Evolutionary conservation across 2,888 invertebrate species (phyloP), one percentile per base, ranked within the genome.

Genomic region (Myopa testacea): DNA sequence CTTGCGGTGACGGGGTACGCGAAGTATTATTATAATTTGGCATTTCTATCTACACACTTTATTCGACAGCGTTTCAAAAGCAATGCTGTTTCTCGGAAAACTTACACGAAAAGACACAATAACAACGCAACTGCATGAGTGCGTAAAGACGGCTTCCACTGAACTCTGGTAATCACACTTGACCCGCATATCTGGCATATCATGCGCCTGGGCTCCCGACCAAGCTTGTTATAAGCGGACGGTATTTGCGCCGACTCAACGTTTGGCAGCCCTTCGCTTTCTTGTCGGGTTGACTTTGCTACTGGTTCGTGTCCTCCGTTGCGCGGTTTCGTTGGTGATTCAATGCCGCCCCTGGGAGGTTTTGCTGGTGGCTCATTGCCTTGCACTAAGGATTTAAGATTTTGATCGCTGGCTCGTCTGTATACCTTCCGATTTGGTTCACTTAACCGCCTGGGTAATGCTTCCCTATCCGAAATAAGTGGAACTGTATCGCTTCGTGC

Each of bases 81-180:
- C 5, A n/a, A n/a, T 5, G 14, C 14, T 14, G 10, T 50, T 8
- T 50, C 14, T 3, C 50, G 1, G 50, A 50, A 34, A 60, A 78
- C 81, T 78, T 78, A 81, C 81, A 79, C 78, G 8, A 78, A 79
- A 55, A 75, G 70, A 52, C 77, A 78, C 52, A 81, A 71, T 26
- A 81, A 60, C 1, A 75, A 52, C 26, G 78, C 79, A 45, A 81
- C 26, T 37, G 79, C 76, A 45, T 81, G 81, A 70, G 81, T 81
- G 77, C 78, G 78, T 77, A 79, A 75, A 69, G 70, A 75, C 34
- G 58, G 71, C 55, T 78, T 58, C 58, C 78, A 81, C 4, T 78
- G 72, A 63, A 79, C 79, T 14, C 77, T 70, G 0, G 81, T 78
- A 77, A 78, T 71, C 19, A 75, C 50, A 5, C 45, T 73, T 12